Base-by-base conservation (phyloP, 2,113 vertebrate species). In the Pantherophis guttatus region DNA sequence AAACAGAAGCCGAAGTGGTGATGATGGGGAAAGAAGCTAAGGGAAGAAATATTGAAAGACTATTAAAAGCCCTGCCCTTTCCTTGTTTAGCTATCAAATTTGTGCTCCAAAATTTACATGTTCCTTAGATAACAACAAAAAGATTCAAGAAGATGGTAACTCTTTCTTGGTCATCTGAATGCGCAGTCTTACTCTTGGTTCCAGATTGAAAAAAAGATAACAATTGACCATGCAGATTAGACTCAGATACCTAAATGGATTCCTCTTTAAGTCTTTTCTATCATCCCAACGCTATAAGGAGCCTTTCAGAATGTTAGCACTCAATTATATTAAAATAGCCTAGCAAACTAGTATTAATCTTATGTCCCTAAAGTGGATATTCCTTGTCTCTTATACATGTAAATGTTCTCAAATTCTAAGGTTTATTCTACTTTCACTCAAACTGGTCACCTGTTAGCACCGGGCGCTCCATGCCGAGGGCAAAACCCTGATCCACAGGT, bases 401-500 rank as follows among this genome's bases (percentile, higher is more conserved):
- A 2, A 2, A 62, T 48, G 17, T 39, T 7, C 24, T 62, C 8
- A 7, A 1, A n/a, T 50, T 15, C 54, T 10, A 23, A 33, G 6
- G 1, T n/a, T 6, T 52, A 7, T 12, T 48, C 21, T 8, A 8
- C 1, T 23, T 33, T 44, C 85, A n/a, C 11, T 23, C 33, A 44
- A 7, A 58, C 26, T 55, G 53, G 21, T 48, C 59, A 95, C 94
- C 95, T 94, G 94, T 85, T 89, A 94, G 62, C n/a, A 88, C 59
- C 55, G 89, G 85, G 75, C 87, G 91, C 81, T 93, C 94, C 86
- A 94, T 85, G 57, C 65, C 92, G 53, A 93, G 93, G 62, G 89
- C 57, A 92, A 91, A 94, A 62, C 65, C 92, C 93, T 93, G 94
- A 11, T 95, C 95, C 92, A 86, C 94, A 86, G 91, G 90, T 59